Base-by-base conservation (phyloP, 1,140 invertebrate genomes). In the Trissolcus basalis region DNA sequence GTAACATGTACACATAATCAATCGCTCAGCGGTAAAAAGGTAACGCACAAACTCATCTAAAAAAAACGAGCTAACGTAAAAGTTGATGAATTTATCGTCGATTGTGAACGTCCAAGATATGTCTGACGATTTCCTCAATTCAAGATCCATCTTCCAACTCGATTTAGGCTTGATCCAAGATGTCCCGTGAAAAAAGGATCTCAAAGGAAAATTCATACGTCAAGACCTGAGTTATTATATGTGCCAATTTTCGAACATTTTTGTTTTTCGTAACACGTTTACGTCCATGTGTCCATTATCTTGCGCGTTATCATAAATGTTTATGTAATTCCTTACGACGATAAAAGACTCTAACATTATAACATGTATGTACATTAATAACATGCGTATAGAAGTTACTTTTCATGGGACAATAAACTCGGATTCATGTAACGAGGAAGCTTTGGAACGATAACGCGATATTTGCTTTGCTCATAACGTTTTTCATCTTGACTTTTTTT, bases 341-440 rank as follows among this genome's bases (percentile, higher is more conserved):
- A 83, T 86, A 87, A 86, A 86, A 83, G 85, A 85, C 82, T 85
- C 82, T 85, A 82, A 78, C 68, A 77, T 77, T 80, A 77, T 83
- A 86, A 86, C 82, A 84, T 84, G 82, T 87, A 87, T 86, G 80
- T 87, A 86, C 84, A 87, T 85, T 86, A 87, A 78, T 78, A 78
- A 86, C 84, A 86, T 85, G 83, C 81, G 83, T 83, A 85, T 82
- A 86, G 80, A 75, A 79, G 73, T 78, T 86, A 80, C 41, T 81
- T 82, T 79, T 74, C 41, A 80, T 76, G 79, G 82, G 77, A 81
- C 63, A 81, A 74, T 79, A 78, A 82, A 81, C 73, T 80, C 45
- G 73, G 68, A 63, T 78, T 81, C 51, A 67, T 72, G 72, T 72
- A 64, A 78, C 77, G 67, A 78, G 74, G 71, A 85, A 85, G 84